Evolutionary conservation across 2,113 vertebrate species (phyloP).

Genomic region (Orientallactaga bullata): DNA sequence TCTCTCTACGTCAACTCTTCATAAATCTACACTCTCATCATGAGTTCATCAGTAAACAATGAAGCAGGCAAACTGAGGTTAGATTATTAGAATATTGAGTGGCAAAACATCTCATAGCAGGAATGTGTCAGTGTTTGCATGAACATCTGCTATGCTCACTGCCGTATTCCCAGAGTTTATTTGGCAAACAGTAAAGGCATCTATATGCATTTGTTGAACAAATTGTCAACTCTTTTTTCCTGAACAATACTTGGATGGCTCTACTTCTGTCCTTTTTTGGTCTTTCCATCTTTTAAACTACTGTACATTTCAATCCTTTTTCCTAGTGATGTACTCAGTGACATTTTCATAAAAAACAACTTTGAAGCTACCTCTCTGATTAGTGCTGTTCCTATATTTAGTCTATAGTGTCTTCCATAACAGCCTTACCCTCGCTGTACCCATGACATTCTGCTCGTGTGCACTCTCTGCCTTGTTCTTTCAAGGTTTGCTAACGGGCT

Average conservation of each 20-base stretch:
- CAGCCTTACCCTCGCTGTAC: neutral
- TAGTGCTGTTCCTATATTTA: neutral
- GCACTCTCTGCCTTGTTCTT: neutral
- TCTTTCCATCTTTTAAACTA: constrained; percentile 3
- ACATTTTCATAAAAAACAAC: constrained; percentile 24
- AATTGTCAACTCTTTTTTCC: neutral
- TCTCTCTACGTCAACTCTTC: neutral
- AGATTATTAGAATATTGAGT: neutral
- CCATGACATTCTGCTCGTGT: neutral
- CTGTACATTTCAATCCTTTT: neutral
- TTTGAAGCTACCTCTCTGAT: neutral
- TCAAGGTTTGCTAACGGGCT: neutral
- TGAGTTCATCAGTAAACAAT: constrained; percentile 23
- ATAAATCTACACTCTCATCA: neutral
- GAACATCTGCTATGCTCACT: neutral
- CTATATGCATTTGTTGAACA: neutral
- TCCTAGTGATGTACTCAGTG: neutral
- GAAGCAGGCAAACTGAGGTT: neutral
- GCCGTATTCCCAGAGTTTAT: neutral
- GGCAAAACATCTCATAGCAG: neutral
- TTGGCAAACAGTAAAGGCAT: neutral
- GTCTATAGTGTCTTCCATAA: neutral
- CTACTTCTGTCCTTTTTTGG: neutral
- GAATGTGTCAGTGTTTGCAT: neutral
- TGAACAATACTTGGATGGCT: neutral